These are phyloP conservation scores for Haemorhous mexicanus DNA, from an alignment of 2,113 vertebrate genomes.

Conservation along the genomic window DNA sequence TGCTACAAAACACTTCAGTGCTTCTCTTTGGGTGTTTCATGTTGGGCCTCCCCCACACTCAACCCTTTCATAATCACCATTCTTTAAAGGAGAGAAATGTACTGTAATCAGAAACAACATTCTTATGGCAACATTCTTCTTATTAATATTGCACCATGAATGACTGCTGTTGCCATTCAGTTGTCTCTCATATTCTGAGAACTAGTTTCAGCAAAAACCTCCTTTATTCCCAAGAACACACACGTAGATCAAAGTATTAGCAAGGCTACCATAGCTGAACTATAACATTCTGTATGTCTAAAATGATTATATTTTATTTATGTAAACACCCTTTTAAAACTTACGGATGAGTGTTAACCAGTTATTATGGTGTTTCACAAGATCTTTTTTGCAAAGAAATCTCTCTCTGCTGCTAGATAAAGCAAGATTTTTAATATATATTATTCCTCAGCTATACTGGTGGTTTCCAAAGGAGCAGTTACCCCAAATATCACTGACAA, in stretches of 20 bases:
- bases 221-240: neutral
- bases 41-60: neutral
- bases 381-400: neutral
- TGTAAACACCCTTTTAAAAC: conserved; percentile 9
- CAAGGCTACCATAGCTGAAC: neutral
- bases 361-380: neutral
- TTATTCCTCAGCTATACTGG: neutral
- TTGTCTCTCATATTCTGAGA: neutral
- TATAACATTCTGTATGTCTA: neutral
- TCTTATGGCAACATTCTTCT: neutral
- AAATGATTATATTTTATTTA: conserved; percentile 1
- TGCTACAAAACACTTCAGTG: neutral
- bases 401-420: neutral
- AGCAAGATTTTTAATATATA: neutral
- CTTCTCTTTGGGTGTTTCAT: neutral
- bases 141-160: neutral
- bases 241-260: neutral
- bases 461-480: neutral
- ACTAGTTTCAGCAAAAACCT: neutral
- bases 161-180: neutral
- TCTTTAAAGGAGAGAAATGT: neutral
- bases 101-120: neutral
- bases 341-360: neutral
- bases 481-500: neutral
- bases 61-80: neutral